Percentiles rank a stretch among this genome's conserved stretches.
These are phyloP conservation scores for Spodoptera exigua DNA, from an alignment of 2,888 invertebrate species.

Conservation along the genomic window DNA sequence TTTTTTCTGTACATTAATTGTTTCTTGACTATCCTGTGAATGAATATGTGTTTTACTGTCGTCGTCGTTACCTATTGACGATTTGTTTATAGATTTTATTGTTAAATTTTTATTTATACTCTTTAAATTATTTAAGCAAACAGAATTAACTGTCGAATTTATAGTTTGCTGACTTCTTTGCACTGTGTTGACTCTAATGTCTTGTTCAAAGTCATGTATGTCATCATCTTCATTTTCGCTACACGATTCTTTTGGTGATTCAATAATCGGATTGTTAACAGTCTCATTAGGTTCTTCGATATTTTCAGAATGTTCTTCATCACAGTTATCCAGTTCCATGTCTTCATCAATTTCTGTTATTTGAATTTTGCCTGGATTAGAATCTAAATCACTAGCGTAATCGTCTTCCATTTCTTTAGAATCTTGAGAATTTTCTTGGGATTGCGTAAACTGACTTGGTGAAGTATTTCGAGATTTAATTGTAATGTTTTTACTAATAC, in stretches of 20 bases:
- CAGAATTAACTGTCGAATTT: constrained; percentile 54
- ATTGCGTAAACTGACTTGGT: constrained; percentile 57
- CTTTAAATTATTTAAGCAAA: constrained; percentile 68
- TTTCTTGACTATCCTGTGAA: constrained; percentile 46
- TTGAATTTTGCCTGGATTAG: constrained; percentile 67
- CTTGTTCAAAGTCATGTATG: constrained; percentile 67
- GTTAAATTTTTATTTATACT: constrained; percentile 74
- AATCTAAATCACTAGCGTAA: constrained; percentile 67
- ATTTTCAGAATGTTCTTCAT: constrained; percentile 59
- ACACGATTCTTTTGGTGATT: constrained; percentile 72
- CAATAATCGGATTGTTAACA: constrained; percentile 62
- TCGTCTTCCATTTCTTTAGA: constrained; percentile 54
- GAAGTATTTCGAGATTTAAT: constrained; percentile 76
- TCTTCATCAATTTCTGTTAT: constrained; percentile 74
- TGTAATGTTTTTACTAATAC: constrained; percentile 77
- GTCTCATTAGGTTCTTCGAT: constrained; percentile 46
- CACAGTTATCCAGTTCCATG: constrained; percentile 53
- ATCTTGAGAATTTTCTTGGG: constrained; percentile 60
- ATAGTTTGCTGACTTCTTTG: constrained; percentile 53
- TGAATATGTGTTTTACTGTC: constrained; percentile 36
- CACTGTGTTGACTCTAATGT: constrained; percentile 63
- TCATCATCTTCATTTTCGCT: constrained; percentile 66
- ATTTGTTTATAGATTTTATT: constrained; percentile 63
- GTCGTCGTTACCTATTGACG: constrained; percentile 32
- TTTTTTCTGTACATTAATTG: constrained; percentile 59